phyloP scores from a whole-genome alignment of 2,888 invertebrate genomes.

The Cotesia congregata region DNA sequence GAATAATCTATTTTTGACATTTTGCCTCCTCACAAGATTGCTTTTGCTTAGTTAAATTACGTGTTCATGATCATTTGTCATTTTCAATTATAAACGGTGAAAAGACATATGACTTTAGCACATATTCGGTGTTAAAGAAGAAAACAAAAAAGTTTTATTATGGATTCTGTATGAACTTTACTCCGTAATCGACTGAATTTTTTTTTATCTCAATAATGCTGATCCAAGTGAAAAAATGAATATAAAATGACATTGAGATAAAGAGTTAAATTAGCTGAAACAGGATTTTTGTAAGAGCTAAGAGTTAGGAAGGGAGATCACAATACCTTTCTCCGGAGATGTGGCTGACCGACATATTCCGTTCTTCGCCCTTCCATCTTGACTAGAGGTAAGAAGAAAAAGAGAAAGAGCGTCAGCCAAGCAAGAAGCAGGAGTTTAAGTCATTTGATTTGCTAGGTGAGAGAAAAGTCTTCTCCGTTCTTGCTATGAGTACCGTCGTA shows the following conservation, averaged over 20 bases:
- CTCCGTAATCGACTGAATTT: background rate
- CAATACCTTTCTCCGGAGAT: slow-evolving; percentile 37
- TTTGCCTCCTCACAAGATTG: too few species aligned
- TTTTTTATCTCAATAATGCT: too few species aligned
- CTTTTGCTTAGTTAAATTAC: background rate
- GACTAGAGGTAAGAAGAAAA: slow-evolving; percentile 2
- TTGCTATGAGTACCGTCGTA: background rate
- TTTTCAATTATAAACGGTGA: background rate
- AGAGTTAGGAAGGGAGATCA: slow-evolving; percentile 12
- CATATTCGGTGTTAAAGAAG: background rate
- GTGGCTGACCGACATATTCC: slow-evolving; percentile 25
- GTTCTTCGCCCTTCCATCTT: slow-evolving; percentile 34
- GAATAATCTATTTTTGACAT: background rate
- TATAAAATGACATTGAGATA: slow-evolving; percentile 9
- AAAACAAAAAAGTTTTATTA: background rate
- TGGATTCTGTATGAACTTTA: background rate
- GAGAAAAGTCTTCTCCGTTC: slow-evolving; percentile 30
- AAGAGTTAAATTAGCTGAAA: slow-evolving; percentile 14
- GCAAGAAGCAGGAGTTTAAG: slow-evolving; percentile 9
- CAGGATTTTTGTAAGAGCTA: background rate
- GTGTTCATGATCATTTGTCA: background rate
- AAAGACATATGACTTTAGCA: background rate
- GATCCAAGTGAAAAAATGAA: background rate
- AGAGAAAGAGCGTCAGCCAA: slow-evolving; percentile 29
- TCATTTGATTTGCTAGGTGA: slow-evolving; percentile 27